Base-by-base conservation (phyloP, 2,888 invertebrate species). In the Plemyria rubiginata region DNA sequence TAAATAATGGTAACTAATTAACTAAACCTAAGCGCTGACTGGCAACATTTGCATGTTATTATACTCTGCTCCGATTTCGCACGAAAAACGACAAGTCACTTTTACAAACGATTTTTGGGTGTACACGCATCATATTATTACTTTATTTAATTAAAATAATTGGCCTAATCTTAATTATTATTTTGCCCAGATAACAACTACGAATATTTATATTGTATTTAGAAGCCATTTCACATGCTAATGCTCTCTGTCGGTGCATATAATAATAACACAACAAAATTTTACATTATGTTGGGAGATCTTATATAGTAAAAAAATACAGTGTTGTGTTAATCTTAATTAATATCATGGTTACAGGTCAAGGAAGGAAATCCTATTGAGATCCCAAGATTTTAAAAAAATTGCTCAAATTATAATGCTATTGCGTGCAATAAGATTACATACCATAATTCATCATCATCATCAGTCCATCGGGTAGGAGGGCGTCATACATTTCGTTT, bases 1-100 rank as follows among this genome's bases (percentile, higher is more conserved):
- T n/a, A 13, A 50, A 43, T 59, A 70, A 61, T 67, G 67, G 67
- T 70, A 70, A 69, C 65, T 53, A 58, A 32, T n/a, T 55, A 60
- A 59, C 54, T 60, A 62, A 67, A 62, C 16, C 51, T 67, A 61
- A 53, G 43, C 28, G 46, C 49, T 45, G 60, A 45, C 15, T 11
- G 29, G 49, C 12, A 48, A 16, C 40, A 41, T 45, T 56, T 61
- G n/a, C 12, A 54, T 45, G 45, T 8, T 9, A 16, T 4, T 45
- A 16, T 15, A 4, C 5, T 12, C 11, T 12, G 8, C 43, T 1
- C 13, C 7, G 22, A 3, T 22, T 22, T 2, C 22, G 22, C 22
- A 22, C 22, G 22, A 22, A 22, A 22, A 22, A 22, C 1, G 22
- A 22, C 22, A 22, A 22, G 22, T 22, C 22, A 2, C 1, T 22